A percentile compares a stretch with the other conserved stretches of the same genome.
Conservation (phyloP, 2,797 vertebrate species). For the Crenichthys baileyi region DNA sequence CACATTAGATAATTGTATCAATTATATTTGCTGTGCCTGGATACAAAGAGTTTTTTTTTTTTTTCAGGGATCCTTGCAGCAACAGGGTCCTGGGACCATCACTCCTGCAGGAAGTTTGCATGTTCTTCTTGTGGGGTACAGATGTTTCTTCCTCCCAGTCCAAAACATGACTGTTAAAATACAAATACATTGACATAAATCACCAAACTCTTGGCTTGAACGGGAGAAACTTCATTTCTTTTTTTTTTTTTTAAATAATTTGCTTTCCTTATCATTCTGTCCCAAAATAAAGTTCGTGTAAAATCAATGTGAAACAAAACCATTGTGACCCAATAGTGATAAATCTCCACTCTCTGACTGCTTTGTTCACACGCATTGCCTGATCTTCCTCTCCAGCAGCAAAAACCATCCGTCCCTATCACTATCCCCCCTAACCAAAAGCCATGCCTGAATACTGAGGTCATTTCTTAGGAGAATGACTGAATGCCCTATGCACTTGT, state of each 20-base stretch:
- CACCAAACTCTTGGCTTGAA: not conserved
- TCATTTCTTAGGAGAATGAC: not conserved
- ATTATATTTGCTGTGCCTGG: not conserved
- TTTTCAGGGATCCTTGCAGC: not conserved
- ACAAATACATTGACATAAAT: not conserved
- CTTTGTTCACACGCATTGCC: not conserved
- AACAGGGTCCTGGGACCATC: no score
- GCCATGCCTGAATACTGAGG: not conserved
- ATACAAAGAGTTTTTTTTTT: not conserved
- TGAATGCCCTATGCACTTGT: not conserved
- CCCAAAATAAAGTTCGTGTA: not conserved
- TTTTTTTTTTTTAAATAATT: not conserved
- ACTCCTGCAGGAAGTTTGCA: no score
- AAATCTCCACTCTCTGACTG: not conserved
- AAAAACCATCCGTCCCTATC: not conserved
- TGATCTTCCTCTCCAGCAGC: not conserved
- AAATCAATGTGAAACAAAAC: not conserved
- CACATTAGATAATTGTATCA: not conserved
- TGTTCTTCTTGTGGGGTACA: not conserved
- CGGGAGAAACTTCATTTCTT: not conserved
- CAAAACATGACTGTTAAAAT: not conserved
- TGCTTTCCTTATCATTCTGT: no score
- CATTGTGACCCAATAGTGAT: not conserved
- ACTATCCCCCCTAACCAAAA: not conserved
- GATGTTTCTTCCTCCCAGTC: not conserved